Conservation (phyloP, 2,888 invertebrate genomes). For the Harmothoe impar region DNA sequence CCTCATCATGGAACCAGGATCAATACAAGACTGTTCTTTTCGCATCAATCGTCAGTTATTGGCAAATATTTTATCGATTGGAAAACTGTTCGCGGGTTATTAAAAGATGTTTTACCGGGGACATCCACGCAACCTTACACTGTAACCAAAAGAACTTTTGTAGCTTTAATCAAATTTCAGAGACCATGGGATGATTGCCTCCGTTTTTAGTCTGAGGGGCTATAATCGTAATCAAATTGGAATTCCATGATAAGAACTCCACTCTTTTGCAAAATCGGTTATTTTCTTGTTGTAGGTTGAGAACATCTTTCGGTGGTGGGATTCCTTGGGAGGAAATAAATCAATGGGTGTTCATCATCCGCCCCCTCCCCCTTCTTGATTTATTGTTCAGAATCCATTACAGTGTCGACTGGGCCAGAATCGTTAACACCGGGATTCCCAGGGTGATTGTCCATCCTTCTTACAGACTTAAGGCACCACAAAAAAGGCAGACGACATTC, state of each 20-base stretch:
- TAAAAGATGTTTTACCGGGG: background rate
- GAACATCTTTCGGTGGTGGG: background rate
- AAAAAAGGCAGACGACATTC: background rate
- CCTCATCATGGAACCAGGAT: too few relatives aligned
- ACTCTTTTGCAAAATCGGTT: background rate
- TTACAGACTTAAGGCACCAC: background rate
- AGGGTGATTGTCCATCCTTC: background rate
- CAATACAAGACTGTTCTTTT: background rate
- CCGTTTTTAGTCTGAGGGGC: background rate
- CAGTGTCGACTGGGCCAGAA: background rate
- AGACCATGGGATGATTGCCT: background rate
- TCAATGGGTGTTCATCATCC: slow-evolving; percentile 25
- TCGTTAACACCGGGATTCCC: background rate
- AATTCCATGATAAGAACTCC: background rate
- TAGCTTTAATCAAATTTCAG: slow-evolving; percentile 15
- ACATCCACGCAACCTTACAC: background rate
- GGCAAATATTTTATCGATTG: slow-evolving; percentile 1
- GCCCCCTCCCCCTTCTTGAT: background rate
- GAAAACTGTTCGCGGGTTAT: background rate
- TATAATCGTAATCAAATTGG: slow-evolving; percentile 22
- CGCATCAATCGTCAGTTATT: background rate
- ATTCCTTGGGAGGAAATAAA: background rate
- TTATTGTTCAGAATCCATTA: slow-evolving; percentile 9
- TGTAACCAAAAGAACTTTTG: background rate
- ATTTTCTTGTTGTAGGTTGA: background rate